Conservation (phyloP, 1,140 invertebrate species). For the Oscheius sp. region DNA sequence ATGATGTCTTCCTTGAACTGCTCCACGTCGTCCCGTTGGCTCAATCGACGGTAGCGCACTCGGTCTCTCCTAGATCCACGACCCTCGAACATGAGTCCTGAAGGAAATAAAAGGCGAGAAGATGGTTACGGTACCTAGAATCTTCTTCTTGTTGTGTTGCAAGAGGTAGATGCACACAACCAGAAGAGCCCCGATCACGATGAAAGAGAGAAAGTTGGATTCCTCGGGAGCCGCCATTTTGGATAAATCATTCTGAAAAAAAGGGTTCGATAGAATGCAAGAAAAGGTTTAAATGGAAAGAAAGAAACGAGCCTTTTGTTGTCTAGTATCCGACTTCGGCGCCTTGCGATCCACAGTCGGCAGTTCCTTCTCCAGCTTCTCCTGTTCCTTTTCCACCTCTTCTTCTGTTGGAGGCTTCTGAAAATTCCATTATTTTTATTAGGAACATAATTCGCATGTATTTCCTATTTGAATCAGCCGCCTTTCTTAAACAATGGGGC, state of each 20-base stretch:
- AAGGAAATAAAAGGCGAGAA: not conserved
- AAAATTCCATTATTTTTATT: not conserved
- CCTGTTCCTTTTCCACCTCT: not conserved
- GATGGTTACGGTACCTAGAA: conserved; percentile 2
- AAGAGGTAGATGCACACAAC: conserved; percentile 20
- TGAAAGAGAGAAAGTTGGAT: conserved; percentile 16
- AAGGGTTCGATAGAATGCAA: not conserved
- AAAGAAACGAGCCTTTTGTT: not conserved
- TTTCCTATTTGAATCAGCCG: not conserved
- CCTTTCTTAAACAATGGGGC: not conserved
- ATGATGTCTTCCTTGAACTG: conserved; percentile 7
- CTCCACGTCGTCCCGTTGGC: conserved; percentile 9
- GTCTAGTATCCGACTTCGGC: not conserved
- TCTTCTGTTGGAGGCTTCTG: not conserved
- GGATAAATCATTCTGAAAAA: conserved; percentile 1
- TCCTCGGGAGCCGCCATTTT: conserved; percentile 7
- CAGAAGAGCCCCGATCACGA: conserved; percentile 15
- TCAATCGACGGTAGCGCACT: conserved; percentile 31
- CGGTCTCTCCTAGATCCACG: not conserved
- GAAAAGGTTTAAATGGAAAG: not conserved
- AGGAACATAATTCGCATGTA: not conserved
- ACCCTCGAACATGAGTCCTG: conserved; percentile 33
- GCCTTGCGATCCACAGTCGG: not conserved
- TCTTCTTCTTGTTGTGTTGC: conserved; percentile 32
- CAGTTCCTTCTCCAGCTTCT: not conserved